Evolutionary conservation across 2,888 invertebrate species (phyloP).

Genomic region (Hirtodrosophila duncani): DNA sequence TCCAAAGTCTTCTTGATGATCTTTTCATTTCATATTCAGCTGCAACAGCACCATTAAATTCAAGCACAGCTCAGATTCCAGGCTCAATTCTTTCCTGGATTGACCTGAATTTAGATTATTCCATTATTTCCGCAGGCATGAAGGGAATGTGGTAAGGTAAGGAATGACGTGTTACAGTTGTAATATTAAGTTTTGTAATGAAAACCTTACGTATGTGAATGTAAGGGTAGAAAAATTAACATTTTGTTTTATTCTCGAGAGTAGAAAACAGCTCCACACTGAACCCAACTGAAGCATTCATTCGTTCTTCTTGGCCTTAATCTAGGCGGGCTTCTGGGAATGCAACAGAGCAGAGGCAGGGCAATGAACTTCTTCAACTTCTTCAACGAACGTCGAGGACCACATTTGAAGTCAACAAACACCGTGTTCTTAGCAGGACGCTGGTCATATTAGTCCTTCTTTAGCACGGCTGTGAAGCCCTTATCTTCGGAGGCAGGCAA

Average conservation of each 20-base stretch:
- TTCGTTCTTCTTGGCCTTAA: slow-evolving; percentile 90
- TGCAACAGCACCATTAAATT: too few relatives aligned
- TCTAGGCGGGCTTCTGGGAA: slow-evolving; percentile 92
- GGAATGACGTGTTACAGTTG: too few relatives aligned
- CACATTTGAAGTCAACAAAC: slow-evolving; percentile 90
- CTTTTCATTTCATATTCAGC: too few relatives aligned
- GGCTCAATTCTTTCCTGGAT: too few relatives aligned
- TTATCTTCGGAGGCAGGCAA: slow-evolving; percentile 94
- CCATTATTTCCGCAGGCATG: too few relatives aligned
- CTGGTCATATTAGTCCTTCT: slow-evolving; percentile 84
- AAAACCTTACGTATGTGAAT: too few relatives aligned
- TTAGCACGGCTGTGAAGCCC: slow-evolving; percentile 94
- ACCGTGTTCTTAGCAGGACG: slow-evolving; percentile 89
- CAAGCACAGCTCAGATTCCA: too few relatives aligned
- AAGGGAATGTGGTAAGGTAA: too few relatives aligned
- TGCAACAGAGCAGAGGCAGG: slow-evolving; percentile 95
- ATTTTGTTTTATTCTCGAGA: slow-evolving; percentile 62
- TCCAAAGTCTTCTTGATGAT: too few relatives aligned
- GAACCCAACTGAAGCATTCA: slow-evolving; percentile 78
- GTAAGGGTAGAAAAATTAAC: too few relatives aligned
- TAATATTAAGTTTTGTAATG: too few relatives aligned
- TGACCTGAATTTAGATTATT: too few relatives aligned
- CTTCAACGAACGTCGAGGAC: slow-evolving; percentile 90
- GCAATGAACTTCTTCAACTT: slow-evolving; percentile 93
- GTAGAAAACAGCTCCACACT: slow-evolving; percentile 59